Percentiles rank a stretch among this genome's conserved stretches.
phyloP scores from a whole-genome alignment of 2,888 invertebrate genomes.

The Troides helena region DNA sequence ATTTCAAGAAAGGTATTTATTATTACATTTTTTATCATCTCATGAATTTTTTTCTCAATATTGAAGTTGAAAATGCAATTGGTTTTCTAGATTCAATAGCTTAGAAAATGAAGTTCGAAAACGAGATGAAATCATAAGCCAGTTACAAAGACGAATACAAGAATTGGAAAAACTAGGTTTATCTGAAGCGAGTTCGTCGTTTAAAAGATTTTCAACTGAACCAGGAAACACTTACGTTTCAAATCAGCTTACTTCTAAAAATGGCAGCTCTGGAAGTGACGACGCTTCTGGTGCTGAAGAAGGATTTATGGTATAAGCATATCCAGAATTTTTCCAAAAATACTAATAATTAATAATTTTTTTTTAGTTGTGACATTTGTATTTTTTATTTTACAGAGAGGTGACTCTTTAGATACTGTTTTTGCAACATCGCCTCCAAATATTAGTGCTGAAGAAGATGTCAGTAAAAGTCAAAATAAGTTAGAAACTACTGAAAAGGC shows the following conservation, averaged over 20 bases:
- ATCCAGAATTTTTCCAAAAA: background rate
- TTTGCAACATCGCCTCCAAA: conserved; percentile 82
- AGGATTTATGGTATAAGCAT: conserved; percentile 64
- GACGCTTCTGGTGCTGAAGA: conserved; percentile 68
- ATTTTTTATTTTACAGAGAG: conserved; percentile 72
- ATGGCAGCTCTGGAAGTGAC: conserved; percentile 71
- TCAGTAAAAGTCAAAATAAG: conserved; percentile 42
- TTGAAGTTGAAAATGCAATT: background rate
- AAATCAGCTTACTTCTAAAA: conserved; percentile 47
- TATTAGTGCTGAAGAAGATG: conserved; percentile 57
- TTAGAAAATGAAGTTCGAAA: conserved; percentile 90
- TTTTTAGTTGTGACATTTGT: background rate
- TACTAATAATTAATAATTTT: background rate
- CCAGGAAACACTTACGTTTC: conserved; percentile 32
- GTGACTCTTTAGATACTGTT: conserved; percentile 84
- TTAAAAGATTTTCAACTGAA: conserved; percentile 29
- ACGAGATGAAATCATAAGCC: conserved; percentile 89
- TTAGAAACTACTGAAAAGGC: conserved; percentile 31
- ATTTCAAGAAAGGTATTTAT: conserved; percentile 81
- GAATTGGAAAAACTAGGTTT: conserved; percentile 80
- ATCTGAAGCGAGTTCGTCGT: conserved; percentile 38
- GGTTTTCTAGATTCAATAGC: conserved; percentile 82
- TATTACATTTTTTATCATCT: background rate
- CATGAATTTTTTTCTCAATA: background rate
- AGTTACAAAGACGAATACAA: conserved; percentile 86